A percentile compares a stretch with the other conserved stretches of the same genome.
These are phyloP conservation scores for Oplegnathus fasciatus DNA, from an alignment of 2,113 vertebrate genomes.

Conservation along the genomic window DNA sequence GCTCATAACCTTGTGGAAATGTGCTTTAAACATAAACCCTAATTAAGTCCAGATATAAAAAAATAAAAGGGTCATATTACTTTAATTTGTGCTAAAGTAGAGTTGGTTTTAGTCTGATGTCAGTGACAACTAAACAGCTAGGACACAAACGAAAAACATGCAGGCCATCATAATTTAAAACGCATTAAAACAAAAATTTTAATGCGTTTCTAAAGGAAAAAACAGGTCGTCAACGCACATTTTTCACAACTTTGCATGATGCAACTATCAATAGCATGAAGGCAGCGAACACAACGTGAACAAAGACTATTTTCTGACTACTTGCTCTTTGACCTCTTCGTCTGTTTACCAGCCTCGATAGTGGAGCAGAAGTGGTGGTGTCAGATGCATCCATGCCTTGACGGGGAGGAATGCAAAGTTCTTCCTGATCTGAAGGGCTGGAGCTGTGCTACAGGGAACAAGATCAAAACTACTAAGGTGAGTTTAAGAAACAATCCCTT, in stretches of 20 bases:
- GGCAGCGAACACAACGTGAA: too few relatives aligned
- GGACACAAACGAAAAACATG: not conserved
- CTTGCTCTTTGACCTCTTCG: not conserved
- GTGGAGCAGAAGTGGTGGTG: constrained; percentile 99
- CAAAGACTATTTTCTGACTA: too few relatives aligned
- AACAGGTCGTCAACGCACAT: too few relatives aligned
- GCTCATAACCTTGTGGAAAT: not conserved
- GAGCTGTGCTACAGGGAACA: constrained; percentile 98
- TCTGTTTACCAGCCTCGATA: constrained; percentile 89
- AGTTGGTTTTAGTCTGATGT: not conserved
- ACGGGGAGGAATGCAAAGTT: constrained; percentile 98
- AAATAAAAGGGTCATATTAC: not conserved
- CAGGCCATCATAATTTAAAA: too few relatives aligned
- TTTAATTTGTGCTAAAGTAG: not conserved
- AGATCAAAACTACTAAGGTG: constrained; percentile 99
- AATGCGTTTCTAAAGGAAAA: too few relatives aligned
- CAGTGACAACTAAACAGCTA: not conserved
- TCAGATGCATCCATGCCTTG: constrained; percentile 98
- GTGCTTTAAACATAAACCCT: not conserved
- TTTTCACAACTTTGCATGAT: too few relatives aligned
- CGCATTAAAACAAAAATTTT: too few relatives aligned
- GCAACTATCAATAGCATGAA: too few relatives aligned
- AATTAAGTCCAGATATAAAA: not conserved
- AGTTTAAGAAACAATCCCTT: constrained; percentile 12
- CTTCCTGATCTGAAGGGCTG: constrained; percentile 98